Percentiles rank a stretch among this genome's conserved stretches.
Evolutionary conservation across 2,888 invertebrate genomes (phyloP).

Genomic region (Lymantria dispar): DNA sequence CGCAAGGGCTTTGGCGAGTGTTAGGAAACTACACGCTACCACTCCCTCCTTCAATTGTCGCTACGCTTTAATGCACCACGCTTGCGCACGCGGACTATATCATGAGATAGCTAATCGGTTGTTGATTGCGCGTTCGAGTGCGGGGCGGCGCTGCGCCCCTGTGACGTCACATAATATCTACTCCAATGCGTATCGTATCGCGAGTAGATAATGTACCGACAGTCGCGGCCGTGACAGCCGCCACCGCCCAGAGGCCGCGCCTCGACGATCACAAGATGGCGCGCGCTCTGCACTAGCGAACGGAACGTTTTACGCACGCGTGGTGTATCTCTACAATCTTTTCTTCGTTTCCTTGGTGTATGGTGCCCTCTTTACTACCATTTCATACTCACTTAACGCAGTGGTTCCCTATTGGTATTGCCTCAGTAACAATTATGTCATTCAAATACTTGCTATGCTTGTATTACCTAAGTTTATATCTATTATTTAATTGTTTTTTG

Average conservation of each 20-base stretch:
- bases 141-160: conserved; percentile 27
- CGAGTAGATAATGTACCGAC: conserved; percentile 1
- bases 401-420: background rate
- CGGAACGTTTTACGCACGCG: conserved; percentile 15
- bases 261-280: conserved; percentile 40
- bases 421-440: too few relatives aligned
- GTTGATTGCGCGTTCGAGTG: conserved; percentile 30
- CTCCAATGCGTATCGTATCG: too few relatives aligned
- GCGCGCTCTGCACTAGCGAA: conserved; percentile 20
- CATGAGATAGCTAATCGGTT: conserved; percentile 39
- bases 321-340: conserved; percentile 1
- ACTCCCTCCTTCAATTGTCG: conserved; percentile 60
- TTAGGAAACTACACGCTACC: conserved; percentile 78
- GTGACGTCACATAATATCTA: conserved; percentile 11
- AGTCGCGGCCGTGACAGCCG: conserved; percentile 1
- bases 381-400: background rate
- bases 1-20: conserved; percentile 52
- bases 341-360: conserved; percentile 13
- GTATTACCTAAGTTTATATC: too few relatives aligned
- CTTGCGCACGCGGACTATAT: conserved; percentile 20
- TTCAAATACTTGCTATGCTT: too few relatives aligned
- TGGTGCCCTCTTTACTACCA: conserved; percentile 17
- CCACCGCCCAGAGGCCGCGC: conserved; percentile 22
- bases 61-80: conserved; percentile 37
- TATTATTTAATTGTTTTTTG: too few relatives aligned